Evolutionary conservation across 1,140 invertebrate species (phyloP).

Genomic region (Cylas formicarius): DNA sequence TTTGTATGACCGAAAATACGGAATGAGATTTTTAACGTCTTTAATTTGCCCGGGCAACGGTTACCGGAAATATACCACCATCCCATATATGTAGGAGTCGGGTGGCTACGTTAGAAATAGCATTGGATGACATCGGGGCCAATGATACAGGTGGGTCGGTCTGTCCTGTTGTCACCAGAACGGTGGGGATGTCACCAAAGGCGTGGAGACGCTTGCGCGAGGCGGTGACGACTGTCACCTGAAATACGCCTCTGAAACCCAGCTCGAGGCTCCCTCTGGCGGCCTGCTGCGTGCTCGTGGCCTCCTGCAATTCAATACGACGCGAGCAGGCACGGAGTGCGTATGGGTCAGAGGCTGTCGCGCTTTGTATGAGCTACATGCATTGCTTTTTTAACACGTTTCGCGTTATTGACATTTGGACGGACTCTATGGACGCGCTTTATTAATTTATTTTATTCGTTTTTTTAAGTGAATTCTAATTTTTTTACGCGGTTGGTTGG

Average conservation of each 20-base stretch:
- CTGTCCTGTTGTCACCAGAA: conserved; percentile 38
- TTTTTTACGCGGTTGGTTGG: too few relatives aligned
- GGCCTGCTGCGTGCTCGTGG: conserved; percentile 14
- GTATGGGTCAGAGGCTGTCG: not conserved
- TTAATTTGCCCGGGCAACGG: too few relatives aligned
- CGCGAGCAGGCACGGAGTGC: conserved; percentile 7
- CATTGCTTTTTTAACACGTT: too few relatives aligned
- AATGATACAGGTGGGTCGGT: conserved; percentile 42
- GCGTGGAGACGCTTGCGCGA: conserved; percentile 33
- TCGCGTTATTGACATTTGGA: not conserved
- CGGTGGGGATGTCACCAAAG: conserved; percentile 41
- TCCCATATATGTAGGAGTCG: too few relatives aligned
- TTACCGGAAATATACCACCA: too few relatives aligned
- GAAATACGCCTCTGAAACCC: conserved; percentile 40
- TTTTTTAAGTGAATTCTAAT: not conserved
- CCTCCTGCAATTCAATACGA: conserved; percentile 19
- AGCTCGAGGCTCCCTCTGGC: conserved; percentile 34
- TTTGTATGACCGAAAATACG: too few relatives aligned
- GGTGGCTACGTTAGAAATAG: too few relatives aligned
- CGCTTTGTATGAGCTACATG: not conserved
- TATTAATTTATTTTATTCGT: not conserved
- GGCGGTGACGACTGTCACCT: conserved; percentile 40
- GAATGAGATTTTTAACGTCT: too few relatives aligned
- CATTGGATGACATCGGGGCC: conserved; percentile 39
- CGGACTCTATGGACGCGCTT: not conserved